Conservation (phyloP, 2,113 vertebrate genomes). For the Bubalus kerabau region DNA sequence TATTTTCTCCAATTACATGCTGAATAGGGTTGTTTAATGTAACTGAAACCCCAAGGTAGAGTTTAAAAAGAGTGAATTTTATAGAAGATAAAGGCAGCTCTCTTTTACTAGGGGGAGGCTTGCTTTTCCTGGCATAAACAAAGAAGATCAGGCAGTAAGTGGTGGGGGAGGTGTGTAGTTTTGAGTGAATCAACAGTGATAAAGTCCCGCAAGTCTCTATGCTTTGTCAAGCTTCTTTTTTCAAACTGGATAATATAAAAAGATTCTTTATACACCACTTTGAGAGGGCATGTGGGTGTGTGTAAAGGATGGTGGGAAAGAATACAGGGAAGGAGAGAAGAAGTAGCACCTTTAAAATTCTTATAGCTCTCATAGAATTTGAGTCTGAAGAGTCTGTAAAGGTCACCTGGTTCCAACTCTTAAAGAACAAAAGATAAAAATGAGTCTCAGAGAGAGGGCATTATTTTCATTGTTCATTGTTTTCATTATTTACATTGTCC, state of each 20-base stretch:
- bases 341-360: not conserved
- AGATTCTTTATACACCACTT: not conserved
- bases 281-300: not conserved
- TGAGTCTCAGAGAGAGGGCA: slow-evolving; percentile 37
- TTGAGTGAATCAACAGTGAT: not conserved
- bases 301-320: not conserved
- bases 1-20: slow-evolving; percentile 55
- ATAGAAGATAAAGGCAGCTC: not conserved
- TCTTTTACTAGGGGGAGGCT: not conserved
- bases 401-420: not conserved
- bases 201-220: not conserved
- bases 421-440: slow-evolving; percentile 24
- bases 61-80: slow-evolving; percentile 33
- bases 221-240: slow-evolving; percentile 29
- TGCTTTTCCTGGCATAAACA: slow-evolving; percentile 35
- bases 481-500: no score
- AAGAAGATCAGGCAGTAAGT: not conserved
- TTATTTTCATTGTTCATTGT: slow-evolving; percentile 1
- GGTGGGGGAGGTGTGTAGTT: not conserved
- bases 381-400: not conserved
- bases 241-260: slow-evolving; percentile 19
- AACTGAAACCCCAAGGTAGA: slow-evolving; percentile 28
- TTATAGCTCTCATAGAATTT: not conserved
- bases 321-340: not conserved
- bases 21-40: slow-evolving; percentile 46